Evolutionary conservation across 2,888 invertebrate genomes (phyloP).

Genomic region (Prenolepis imparis): DNA sequence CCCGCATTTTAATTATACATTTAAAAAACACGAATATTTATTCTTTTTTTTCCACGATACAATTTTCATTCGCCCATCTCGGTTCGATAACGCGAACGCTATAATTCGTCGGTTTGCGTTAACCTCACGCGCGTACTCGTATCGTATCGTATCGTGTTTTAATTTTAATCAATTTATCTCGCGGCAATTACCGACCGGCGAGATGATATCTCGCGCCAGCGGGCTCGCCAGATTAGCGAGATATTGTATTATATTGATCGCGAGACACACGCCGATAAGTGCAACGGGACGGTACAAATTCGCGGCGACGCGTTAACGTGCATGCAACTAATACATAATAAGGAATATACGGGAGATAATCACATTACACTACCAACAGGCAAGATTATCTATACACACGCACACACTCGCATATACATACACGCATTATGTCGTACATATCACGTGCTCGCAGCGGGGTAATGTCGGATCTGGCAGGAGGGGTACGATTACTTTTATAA

Average conservation of each 20-base stretch:
- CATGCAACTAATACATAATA: not conserved
- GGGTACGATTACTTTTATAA: not conserved
- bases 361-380: constrained; percentile 11
- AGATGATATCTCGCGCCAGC: constrained; percentile 40
- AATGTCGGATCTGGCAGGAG: constrained; percentile 2
- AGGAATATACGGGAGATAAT: not conserved
- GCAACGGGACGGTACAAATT: constrained; percentile 32
- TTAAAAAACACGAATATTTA: not conserved
- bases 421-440: not conserved
- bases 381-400: constrained; percentile 15
- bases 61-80: not conserved
- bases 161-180: constrained; percentile 51
- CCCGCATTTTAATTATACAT: constrained; percentile 20
- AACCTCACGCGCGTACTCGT: not conserved
- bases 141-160: constrained; percentile 16
- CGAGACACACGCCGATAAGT: constrained; percentile 39
- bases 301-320: constrained; percentile 13
- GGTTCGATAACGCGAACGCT: not conserved
- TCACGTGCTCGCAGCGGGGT: constrained; percentile 30
- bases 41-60: not conserved
- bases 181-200: constrained; percentile 25
- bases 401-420: too few species aligned
- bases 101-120: constrained; percentile 10
- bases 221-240: constrained; percentile 34
- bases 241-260: constrained; percentile 47